phyloP scores from a whole-genome alignment of 2,113 vertebrate species.

The Ctenodactylus gundi region DNA sequence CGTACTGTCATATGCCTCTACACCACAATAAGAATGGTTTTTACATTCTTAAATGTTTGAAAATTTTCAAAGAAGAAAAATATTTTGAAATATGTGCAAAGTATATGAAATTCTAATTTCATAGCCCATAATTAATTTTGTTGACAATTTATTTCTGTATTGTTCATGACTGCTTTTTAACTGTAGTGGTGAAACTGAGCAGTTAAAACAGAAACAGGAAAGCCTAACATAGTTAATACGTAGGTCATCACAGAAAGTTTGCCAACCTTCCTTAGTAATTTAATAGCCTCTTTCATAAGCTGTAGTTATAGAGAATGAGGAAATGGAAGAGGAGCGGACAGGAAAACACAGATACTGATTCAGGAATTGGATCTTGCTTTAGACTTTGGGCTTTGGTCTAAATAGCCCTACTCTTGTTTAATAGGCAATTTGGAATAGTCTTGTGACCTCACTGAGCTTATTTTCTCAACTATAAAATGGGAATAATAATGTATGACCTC shows the following conservation, averaged over 20 bases:
- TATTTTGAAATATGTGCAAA: not conserved
- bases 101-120: not conserved
- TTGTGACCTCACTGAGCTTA: not conserved
- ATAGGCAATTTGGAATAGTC: not conserved
- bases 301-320: not conserved
- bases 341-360: not conserved
- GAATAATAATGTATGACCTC: not conserved
- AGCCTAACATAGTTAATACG: not conserved
- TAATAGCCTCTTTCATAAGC: conserved; percentile 8
- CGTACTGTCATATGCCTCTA: not conserved
- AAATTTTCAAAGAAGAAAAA: not conserved
- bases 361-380: not conserved
- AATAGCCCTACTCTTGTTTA: not conserved
- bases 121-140: not conserved
- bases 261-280: not conserved
- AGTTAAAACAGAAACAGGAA: not conserved
- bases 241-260: not conserved
- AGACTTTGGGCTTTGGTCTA: too few species aligned
- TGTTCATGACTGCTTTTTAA: not conserved
- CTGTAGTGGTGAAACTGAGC: not conserved
- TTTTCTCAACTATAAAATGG: not conserved
- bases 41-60: not conserved
- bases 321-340: too few species aligned
- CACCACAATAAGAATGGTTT: not conserved
- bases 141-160: not conserved